Evolutionary conservation across 2,888 invertebrate species (phyloP).

Genomic region (Bimastos eiseni): DNA sequence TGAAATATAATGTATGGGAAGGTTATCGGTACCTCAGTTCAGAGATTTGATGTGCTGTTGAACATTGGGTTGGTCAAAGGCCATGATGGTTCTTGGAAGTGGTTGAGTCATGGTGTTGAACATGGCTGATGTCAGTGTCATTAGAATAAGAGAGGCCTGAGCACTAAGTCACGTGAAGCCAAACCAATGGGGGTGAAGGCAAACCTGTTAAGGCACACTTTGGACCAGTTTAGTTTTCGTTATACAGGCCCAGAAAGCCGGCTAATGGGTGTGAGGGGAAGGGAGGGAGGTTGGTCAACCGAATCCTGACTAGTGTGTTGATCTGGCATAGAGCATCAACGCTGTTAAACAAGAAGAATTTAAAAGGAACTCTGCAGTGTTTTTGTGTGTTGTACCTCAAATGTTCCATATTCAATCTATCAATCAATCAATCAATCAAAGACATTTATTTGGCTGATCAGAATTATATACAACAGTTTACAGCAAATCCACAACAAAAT

Average conservation of each 20-base stretch:
- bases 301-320: no score
- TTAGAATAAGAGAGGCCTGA: background rate
- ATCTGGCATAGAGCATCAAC: no score
- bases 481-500: no score
- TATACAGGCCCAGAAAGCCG: background rate
- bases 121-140: background rate
- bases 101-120: background rate
- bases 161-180: background rate
- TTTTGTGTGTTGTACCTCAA: no score
- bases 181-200: background rate
- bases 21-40: background rate
- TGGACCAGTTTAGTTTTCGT: background rate
- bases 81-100: background rate
- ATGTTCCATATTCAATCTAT: no score
- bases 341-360: no score
- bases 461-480: no score
- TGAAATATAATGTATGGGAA: background rate
- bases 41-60: background rate
- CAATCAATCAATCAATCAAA: no score
- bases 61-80: background rate
- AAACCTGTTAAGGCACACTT: background rate
- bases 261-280: background rate
- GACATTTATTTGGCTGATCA: no score
- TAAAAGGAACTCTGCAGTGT: no score
- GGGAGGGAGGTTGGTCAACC: background rate